Evolutionary conservation across 2,888 invertebrate genomes (phyloP).

Genomic region (Lamellibrachia satsuma): DNA sequence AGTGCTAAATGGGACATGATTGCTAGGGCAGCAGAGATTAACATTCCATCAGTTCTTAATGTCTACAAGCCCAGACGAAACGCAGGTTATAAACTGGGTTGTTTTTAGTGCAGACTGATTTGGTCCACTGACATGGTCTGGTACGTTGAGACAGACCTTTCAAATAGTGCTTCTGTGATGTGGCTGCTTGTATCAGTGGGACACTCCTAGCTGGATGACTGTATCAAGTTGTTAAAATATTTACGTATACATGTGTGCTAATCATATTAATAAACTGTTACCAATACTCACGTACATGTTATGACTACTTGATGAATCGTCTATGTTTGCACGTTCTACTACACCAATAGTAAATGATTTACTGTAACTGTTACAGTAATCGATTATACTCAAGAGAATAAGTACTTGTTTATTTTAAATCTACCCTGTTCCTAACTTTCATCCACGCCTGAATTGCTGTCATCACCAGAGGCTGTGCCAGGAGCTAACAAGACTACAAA

Average conservation of each 20-base stretch:
- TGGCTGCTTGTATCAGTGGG: not conserved
- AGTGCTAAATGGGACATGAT: not conserved
- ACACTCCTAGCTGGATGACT: not conserved
- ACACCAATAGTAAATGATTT: no score
- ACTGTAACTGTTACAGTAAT: no score
- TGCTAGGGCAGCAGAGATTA: not conserved
- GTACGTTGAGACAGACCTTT: not conserved
- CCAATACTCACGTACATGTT: not conserved
- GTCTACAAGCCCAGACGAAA: not conserved
- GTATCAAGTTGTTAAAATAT: not conserved
- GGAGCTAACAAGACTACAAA: no score
- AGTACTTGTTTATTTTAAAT: no score
- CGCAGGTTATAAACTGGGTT: no score
- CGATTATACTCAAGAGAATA: no score
- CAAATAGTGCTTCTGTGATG: not conserved
- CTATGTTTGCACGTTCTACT: not conserved
- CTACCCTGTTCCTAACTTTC: no score
- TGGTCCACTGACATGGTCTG: not conserved
- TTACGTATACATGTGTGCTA: conserved; percentile 7
- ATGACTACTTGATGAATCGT: not conserved
- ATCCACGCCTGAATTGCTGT: no score
- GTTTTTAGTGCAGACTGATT: not conserved
- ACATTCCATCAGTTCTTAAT: not conserved
- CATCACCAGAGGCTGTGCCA: no score
- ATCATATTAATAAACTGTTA: conserved; percentile 17